Base-by-base conservation (phyloP, 64 coral and sea anemone genomes). In the Astreopora myriophthalma region DNA sequence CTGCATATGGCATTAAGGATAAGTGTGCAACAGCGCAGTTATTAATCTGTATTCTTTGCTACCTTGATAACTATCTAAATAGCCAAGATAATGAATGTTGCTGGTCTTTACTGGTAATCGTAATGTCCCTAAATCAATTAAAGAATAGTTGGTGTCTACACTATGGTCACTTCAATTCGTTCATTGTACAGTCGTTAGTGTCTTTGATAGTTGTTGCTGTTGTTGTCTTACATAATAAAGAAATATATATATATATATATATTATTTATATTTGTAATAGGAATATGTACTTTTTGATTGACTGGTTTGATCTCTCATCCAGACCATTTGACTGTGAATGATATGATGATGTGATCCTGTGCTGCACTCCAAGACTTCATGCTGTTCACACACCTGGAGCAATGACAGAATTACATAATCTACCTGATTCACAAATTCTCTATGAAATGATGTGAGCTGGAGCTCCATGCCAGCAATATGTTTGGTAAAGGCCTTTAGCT, bases 391-490 rank as follows among this genome's bases (percentile, higher is more conserved):
- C 33, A 73, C 70, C 70, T 73, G 70, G 2, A 37, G 30, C 13
- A 73, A 22, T 35, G 14, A 73, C 32, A 73, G 0, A 1, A 8
- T 5, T 4, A 14, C 5, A 69, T n/a, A 69, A 0, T 12, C 82
- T 65, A 76, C 90, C 90, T 76, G 51, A 28, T 92, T 92, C 12
- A 92, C 90, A 77, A 92, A 92, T 46, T 86, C 90, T 72, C 80
- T 74, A 16, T 1, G 22, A 85, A 46, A 92, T 85, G 17, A 92
- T 92, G 22, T 92, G 80, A 17, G 39, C 90, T 29, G 90, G 80
- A 48, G 90, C 51, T 60, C 90, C 80, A 76, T 85, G 90, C 37
- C 71, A 36, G 34, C 90, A 92, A 38, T 85, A 77, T 40, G 58
- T 12, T 32, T 62, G 75, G 51, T 75, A 92, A 19, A 92, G 71